phyloP scores from a whole-genome alignment of 2,797 vertebrate species.

The Knipowitschia caucasica region DNA sequence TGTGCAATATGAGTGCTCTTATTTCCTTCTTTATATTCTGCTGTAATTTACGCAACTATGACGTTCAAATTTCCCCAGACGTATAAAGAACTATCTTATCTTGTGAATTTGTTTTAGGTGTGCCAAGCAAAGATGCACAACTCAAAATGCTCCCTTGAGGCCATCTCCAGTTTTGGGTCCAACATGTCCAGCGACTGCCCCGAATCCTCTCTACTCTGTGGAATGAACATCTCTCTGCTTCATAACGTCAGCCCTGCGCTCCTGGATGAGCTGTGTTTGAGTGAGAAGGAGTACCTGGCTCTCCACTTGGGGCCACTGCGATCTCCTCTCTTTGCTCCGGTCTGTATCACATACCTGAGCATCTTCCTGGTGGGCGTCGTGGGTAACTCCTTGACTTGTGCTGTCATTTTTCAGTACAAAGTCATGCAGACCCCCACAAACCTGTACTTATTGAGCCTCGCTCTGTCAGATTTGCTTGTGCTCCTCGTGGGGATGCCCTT shows the following conservation, averaged over 20 bases:
- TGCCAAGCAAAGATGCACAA: conserved; percentile 19
- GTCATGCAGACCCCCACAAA: conserved; percentile 78
- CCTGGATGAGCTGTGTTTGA: conserved; percentile 51
- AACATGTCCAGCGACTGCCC: conserved; percentile 36
- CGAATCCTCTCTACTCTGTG: conserved; percentile 40
- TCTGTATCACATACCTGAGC: conserved; percentile 65
- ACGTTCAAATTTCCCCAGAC: too few relatives aligned
- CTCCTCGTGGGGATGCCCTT: conserved; percentile 75
- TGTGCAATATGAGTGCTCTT: too few relatives aligned
- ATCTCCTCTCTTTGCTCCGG: conserved; percentile 64
- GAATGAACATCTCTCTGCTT: conserved; percentile 53
- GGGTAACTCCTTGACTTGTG: conserved; percentile 74
- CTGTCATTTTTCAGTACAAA: conserved; percentile 65
- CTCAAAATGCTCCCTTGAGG: conserved; percentile 48
- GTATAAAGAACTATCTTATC: background rate
- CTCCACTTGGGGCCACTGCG: conserved; percentile 45
- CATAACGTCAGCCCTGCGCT: conserved; percentile 35
- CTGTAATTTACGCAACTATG: too few relatives aligned
- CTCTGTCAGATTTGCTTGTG: conserved; percentile 74
- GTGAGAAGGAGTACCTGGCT: conserved; percentile 50
- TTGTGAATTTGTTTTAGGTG: conserved; percentile 6
- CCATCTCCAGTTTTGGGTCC: background rate
- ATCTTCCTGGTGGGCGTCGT: conserved; percentile 71
- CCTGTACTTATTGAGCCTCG: conserved; percentile 78
- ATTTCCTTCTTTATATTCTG: too few relatives aligned